These are phyloP conservation scores for Austrolebias charrua DNA, from an alignment of 2,797 vertebrate species.

Conservation along the genomic window DNA sequence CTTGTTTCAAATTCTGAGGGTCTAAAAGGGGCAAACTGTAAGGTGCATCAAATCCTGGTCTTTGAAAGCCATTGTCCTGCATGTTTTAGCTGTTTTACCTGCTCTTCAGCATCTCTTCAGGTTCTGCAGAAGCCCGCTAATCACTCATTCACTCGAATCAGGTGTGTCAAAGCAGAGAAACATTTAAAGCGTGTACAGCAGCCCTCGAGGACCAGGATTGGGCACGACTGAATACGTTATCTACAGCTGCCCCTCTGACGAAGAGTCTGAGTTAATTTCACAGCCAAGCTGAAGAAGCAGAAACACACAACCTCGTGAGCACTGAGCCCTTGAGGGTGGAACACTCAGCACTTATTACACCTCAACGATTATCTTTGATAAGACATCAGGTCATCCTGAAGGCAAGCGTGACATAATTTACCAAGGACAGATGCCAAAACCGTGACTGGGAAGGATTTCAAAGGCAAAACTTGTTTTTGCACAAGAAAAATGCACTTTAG, in stretches of 20 bases:
- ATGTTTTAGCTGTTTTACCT: no score
- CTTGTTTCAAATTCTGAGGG: slow-evolving; percentile 12
- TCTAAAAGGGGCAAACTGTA: slow-evolving; percentile 31
- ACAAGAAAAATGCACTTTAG: no score
- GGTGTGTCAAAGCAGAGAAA: no score
- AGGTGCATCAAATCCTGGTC: slow-evolving; percentile 35
- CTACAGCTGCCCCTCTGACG: slow-evolving; percentile 41
- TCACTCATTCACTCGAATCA: no score
- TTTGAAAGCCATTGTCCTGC: no score
- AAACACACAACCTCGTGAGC: slow-evolving; percentile 19
- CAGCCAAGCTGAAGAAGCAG: slow-evolving; percentile 24
- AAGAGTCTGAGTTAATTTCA: slow-evolving; percentile 49
- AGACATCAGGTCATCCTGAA: slow-evolving; percentile 21
- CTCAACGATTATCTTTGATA: slow-evolving; percentile 53
- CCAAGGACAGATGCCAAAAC: slow-evolving; percentile 10
- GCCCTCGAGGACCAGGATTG: no score
- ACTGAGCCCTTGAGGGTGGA: slow-evolving; percentile 53
- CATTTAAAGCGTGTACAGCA: no score
- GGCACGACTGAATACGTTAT: slow-evolving; percentile 31
- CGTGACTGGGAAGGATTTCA: slow-evolving; percentile 1
- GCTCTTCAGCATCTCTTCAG: no score
- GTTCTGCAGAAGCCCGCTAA: no score
- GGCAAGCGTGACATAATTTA: slow-evolving; percentile 12
- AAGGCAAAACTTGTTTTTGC: slow-evolving; percentile 4
- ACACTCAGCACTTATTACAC: slow-evolving; percentile 47